Conservation (phyloP, 2,888 invertebrate species). For the Crioceris asparagi region DNA sequence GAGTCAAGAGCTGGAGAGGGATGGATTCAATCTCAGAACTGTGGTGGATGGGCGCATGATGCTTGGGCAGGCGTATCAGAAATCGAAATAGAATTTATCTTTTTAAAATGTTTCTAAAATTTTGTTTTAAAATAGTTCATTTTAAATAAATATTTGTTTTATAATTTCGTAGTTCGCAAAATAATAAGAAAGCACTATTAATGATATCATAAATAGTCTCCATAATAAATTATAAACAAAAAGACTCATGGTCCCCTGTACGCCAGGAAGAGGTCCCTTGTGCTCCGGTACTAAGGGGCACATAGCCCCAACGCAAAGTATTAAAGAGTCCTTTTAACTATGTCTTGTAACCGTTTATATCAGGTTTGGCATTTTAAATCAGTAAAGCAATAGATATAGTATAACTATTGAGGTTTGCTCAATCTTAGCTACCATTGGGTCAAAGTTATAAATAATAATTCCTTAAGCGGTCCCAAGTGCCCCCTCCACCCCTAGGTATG, state of each 20-base stretch:
- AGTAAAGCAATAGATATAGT: not conserved
- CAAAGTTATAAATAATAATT: too few species aligned
- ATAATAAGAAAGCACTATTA: not conserved
- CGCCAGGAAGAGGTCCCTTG: not conserved
- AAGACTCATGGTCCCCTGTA: not conserved
- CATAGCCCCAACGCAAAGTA: not conserved
- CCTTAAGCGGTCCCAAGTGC: too few species aligned
- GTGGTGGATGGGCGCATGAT: constrained; percentile 4
- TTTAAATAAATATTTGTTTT: not conserved
- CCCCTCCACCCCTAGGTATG: too few species aligned
- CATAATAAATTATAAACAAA: not conserved
- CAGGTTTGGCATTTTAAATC: not conserved
- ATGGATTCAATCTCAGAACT: constrained; percentile 2
- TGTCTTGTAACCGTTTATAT: not conserved
- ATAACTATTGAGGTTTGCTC: not conserved
- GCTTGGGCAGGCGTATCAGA: constrained; percentile 3
- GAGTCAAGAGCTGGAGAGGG: constrained; percentile 3
- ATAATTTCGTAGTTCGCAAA: not conserved
- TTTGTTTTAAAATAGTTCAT: not conserved
- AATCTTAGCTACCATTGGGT: too few species aligned
- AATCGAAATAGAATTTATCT: not conserved
- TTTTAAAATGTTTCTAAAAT: not conserved
- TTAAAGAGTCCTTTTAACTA: not conserved
- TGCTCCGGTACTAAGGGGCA: not conserved
- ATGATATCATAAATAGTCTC: too few species aligned